A percentile compares a stretch with the other conserved stretches of the same genome.
Conservation (phyloP, 2,888 invertebrate species). For the Deladenus siricidicola region DNA sequence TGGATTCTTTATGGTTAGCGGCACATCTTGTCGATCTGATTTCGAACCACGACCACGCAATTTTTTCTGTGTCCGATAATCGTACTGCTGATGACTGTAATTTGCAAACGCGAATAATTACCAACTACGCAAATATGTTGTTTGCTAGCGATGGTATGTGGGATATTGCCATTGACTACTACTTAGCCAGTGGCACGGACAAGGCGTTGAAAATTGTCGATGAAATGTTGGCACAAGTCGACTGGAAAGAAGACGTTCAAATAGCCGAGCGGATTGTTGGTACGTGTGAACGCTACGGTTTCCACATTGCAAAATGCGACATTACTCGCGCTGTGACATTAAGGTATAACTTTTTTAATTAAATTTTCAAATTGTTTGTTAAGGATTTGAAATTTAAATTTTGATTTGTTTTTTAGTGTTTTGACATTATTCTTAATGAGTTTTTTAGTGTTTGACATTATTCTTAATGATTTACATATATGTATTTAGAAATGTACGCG, state of each 20-base stretch:
- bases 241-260: conserved; percentile 7
- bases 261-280: conserved; percentile 9
- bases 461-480: no score
- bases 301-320: conserved; percentile 8
- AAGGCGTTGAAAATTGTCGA: conserved; percentile 8
- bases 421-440: no score
- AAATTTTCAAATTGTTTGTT: neutral
- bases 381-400: no score
- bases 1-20: conserved; percentile 15
- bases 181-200: conserved; percentile 6
- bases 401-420: no score
- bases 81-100: neutral
- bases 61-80: no score
- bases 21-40: conserved; percentile 14
- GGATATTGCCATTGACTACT: conserved; percentile 15
- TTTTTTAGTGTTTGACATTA: no score
- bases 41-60: conserved; percentile 10
- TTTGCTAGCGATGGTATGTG: conserved; percentile 13
- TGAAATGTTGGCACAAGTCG: conserved; percentile 2
- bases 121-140: conserved; percentile 6
- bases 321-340: conserved; percentile 3
- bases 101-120: conserved; percentile 10
- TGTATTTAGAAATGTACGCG: no score
- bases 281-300: conserved; percentile 10
- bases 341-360: no score